Evolutionary conservation across 1,140 invertebrate genomes (phyloP), one percentile per base, ranked within the genome.

Genomic region (Oryctes rhinoceros): DNA sequence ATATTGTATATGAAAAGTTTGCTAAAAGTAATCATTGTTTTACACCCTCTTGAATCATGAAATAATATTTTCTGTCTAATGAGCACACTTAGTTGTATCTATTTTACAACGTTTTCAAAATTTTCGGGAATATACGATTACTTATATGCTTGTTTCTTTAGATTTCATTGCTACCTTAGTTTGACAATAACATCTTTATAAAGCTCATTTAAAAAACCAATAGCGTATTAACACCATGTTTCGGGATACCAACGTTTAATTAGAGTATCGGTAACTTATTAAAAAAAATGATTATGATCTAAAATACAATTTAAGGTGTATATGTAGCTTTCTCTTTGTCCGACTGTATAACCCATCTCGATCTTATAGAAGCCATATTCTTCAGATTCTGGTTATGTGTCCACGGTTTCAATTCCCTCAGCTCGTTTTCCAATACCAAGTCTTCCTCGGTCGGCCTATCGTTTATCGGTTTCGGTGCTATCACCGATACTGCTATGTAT

Each of bases 401-500:
- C 84, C 84, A 86, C 30, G 85, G 86, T 81, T 87, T 87, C 67
- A 87, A 79, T 78, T 85, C 83, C 30, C 83, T 81, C 78, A 87
- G 76, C 80, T 87, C 86, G n/a, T 85, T 84, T 78, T 87, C 87
- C 65, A 87, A 80, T 24, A 82, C 80, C 24, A 86, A 67, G 77
- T 87, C 85, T 13, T 86, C 86, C 15, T 81, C 65, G n/a, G 80
- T 67, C 37, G 81, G 67, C 47, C 74, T 37, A 9, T 44, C 39
- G 30, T 81, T 24, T 35, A 80, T 62, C 11, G 83, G 76, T 82
- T 86, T 87, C 35, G 86, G 85, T 49, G 86, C 86, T 76, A 88
- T 86, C 4, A 86, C 85, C 1, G 86, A 87, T 24, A 88, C 86
- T 15, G 87, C 86, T 30, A 88, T 87, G 79, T 88, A 88, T 13